Conservation (phyloP, 2,888 invertebrate genomes). For the Drosophila prostipennis region DNA sequence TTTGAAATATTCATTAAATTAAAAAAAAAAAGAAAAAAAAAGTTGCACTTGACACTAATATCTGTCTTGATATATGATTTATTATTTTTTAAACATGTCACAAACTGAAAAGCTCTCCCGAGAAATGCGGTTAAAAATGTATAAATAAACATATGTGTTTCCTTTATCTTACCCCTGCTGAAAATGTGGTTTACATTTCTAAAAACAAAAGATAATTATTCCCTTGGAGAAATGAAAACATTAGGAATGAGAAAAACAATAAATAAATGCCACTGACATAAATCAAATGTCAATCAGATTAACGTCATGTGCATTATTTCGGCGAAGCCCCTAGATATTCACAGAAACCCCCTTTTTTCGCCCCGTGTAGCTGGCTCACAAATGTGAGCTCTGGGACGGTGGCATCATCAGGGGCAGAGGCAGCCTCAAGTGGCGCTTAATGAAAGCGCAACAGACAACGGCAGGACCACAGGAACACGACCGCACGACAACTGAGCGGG, state of each 20-base stretch:
- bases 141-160: no score
- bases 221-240: slow-evolving; percentile 9
- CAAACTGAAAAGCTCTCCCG: no score
- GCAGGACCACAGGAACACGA: slow-evolving; percentile 50
- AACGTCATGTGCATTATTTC: slow-evolving; percentile 21
- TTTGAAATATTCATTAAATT: no score
- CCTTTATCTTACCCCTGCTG: no score
- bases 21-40: no score
- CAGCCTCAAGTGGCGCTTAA: slow-evolving; percentile 76
- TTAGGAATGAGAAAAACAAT: slow-evolving; percentile 4
- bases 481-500: slow-evolving; percentile 46
- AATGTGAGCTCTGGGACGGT: slow-evolving; percentile 29
- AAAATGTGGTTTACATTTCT: no score
- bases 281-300: slow-evolving; percentile 8
- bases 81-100: no score
- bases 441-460: slow-evolving; percentile 75
- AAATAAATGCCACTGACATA: neutral
- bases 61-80: no score
- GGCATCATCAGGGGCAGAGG: slow-evolving; percentile 57
- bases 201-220: slow-evolving; percentile 4
- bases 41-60: no score
- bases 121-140: no score
- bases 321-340: neutral
- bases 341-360: slow-evolving; percentile 5
- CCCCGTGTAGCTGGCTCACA: slow-evolving; percentile 14